Evolutionary conservation across 1,140 invertebrate species (phyloP).

Genomic region (Mamestra configurata): DNA sequence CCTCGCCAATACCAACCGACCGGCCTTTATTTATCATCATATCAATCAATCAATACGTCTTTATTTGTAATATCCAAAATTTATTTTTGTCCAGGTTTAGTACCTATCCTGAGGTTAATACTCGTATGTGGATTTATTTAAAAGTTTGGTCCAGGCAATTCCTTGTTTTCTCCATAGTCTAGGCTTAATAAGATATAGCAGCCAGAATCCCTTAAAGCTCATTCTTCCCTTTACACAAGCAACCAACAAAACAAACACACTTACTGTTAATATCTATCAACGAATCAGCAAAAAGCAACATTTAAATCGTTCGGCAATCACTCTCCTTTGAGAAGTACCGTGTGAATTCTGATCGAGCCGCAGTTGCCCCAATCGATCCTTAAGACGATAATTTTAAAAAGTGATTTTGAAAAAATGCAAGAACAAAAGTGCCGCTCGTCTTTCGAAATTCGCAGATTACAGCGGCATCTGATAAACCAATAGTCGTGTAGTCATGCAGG

Average conservation of each 20-base stretch:
- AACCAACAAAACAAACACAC: background rate
- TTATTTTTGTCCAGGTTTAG: no score
- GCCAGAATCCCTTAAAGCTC: background rate
- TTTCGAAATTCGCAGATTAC: slow-evolving; percentile 83
- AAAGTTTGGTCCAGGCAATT: no score
- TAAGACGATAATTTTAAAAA: slow-evolving; percentile 77
- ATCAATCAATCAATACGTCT: no score
- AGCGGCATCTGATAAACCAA: slow-evolving; percentile 83
- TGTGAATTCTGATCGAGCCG: slow-evolving; percentile 73
- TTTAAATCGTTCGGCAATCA: slow-evolving; percentile 64
- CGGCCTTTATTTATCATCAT: no score
- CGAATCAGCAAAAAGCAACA: slow-evolving; percentile 48
- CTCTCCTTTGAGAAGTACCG: slow-evolving; percentile 80
- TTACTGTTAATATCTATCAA: slow-evolving; percentile 2
- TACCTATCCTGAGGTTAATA: no score
- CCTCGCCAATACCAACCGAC: no score
- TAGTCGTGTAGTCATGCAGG: slow-evolving; percentile 68
- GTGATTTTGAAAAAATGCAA: slow-evolving; percentile 69
- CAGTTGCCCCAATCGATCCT: slow-evolving; percentile 72
- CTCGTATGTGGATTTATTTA: no score
- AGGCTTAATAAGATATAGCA: background rate
- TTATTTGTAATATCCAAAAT: no score
- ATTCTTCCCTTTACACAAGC: no score
- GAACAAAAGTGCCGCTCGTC: slow-evolving; percentile 80
- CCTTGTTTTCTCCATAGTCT: no score